phyloP scores from a whole-genome alignment of 2,797 vertebrate species.

The Glyptemys insculpta region DNA sequence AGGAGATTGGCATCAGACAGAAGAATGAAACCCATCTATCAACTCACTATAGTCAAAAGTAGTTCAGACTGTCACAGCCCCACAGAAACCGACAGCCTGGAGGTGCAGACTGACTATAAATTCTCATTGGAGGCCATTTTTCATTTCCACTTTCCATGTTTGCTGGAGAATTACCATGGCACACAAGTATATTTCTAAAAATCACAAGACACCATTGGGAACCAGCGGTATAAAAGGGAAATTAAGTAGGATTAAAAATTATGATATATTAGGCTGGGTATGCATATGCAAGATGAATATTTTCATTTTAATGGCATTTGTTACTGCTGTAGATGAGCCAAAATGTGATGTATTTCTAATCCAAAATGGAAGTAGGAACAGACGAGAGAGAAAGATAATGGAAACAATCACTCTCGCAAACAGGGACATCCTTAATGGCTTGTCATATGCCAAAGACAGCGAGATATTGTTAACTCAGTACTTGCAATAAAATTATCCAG shows the following conservation, averaged over 20 bases:
- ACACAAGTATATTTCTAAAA: slow-evolving; percentile 16
- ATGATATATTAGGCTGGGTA: slow-evolving; percentile 18
- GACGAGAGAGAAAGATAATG: neutral
- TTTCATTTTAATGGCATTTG: slow-evolving; percentile 17
- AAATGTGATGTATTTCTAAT: slow-evolving; percentile 26
- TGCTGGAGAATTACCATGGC: neutral
- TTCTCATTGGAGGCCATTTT: neutral
- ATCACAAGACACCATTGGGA: neutral
- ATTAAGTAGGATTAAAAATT: slow-evolving; percentile 39
- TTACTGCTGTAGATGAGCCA: slow-evolving; percentile 20
- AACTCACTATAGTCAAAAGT: neutral
- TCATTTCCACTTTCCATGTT: neutral
- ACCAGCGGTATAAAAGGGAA: slow-evolving; percentile 30
- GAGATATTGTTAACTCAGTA: neutral
- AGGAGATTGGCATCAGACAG: neutral
- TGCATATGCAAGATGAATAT: neutral
- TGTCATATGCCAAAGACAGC: neutral
- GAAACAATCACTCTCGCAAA: slow-evolving; percentile 15
- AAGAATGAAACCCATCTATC: neutral
- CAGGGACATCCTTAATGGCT: neutral
- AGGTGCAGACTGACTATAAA: neutral
- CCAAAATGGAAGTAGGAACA: neutral
- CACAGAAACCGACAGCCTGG: neutral
- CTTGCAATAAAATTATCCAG: neutral
- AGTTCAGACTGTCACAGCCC: neutral